Conservation (phyloP, 1,140 invertebrate genomes). For the Bombus balteatus region DNA sequence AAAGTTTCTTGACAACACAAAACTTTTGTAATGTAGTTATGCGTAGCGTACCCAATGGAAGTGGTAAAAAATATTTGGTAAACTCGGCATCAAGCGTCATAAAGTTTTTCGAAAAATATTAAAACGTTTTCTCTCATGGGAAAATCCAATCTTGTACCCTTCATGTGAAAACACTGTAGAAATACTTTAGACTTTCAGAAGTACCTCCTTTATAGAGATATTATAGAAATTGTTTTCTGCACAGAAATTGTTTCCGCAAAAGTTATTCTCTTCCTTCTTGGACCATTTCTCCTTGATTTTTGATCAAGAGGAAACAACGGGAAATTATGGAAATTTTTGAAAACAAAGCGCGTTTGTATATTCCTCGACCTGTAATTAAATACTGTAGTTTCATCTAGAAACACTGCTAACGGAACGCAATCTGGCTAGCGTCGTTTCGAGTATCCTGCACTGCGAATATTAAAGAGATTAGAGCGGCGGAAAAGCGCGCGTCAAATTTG, state of each 20-base stretch:
- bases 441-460: too few relatives aligned
- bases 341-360: background rate
- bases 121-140: background rate
- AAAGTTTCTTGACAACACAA: background rate
- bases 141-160: background rate
- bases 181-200: background rate
- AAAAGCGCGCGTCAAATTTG: background rate
- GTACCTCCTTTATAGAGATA: too few relatives aligned
- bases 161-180: background rate
- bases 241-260: too few relatives aligned
- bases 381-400: background rate
- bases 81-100: background rate
- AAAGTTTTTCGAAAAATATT: background rate
- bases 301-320: background rate
- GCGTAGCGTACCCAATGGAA: too few relatives aligned
- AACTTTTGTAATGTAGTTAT: background rate
- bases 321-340: background rate
- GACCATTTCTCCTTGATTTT: background rate
- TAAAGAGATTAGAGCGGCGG: background rate
- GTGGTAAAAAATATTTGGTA: background rate
- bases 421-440: background rate
- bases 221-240: too few relatives aligned
- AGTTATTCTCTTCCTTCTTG: too few relatives aligned
- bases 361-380: background rate
- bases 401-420: background rate